These are phyloP conservation scores for Nesidiocoris tenuis DNA, from an alignment of 2,888 invertebrate genomes.

Conservation along the genomic window DNA sequence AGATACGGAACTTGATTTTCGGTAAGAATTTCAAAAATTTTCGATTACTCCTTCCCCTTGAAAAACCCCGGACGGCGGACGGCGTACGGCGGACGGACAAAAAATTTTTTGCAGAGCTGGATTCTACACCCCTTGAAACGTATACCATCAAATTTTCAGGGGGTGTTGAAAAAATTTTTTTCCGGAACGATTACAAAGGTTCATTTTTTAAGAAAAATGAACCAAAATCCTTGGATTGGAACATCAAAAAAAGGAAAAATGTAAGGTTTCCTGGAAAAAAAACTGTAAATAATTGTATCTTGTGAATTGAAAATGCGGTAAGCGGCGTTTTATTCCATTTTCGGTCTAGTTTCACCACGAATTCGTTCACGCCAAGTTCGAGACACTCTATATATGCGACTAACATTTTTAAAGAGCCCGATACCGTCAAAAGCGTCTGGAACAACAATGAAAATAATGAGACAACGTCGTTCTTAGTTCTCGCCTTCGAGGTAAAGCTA, in stretches of 20 bases:
- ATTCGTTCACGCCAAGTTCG: too few species aligned
- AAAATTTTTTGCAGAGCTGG: not conserved
- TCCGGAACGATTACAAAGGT: not conserved
- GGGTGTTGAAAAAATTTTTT: not conserved
- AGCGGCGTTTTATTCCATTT: too few species aligned
- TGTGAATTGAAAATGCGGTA: too few species aligned
- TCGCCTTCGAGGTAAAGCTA: too few species aligned
- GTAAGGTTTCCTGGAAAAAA: too few species aligned
- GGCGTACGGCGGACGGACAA: conserved; percentile 5
- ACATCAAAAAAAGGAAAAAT: not conserved
- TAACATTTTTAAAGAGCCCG: too few species aligned
- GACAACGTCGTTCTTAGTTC: too few species aligned
- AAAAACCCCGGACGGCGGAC: not conserved
- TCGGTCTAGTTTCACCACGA: too few species aligned
- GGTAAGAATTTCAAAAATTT: not conserved
- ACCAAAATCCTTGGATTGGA: not conserved
- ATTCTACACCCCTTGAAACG: conserved; percentile 2
- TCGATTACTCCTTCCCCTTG: not conserved
- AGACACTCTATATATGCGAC: too few species aligned
- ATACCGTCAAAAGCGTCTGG: too few species aligned
- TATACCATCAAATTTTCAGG: not conserved
- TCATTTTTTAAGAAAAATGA: conserved; percentile 5
- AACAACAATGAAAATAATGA: too few species aligned
- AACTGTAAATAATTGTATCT: too few species aligned
- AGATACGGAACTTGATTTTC: not conserved